Percentiles rank a stretch among this genome's conserved stretches.
phyloP scores from a whole-genome alignment of 2,888 invertebrate species.

The Scotopteryx bipunctaria region DNA sequence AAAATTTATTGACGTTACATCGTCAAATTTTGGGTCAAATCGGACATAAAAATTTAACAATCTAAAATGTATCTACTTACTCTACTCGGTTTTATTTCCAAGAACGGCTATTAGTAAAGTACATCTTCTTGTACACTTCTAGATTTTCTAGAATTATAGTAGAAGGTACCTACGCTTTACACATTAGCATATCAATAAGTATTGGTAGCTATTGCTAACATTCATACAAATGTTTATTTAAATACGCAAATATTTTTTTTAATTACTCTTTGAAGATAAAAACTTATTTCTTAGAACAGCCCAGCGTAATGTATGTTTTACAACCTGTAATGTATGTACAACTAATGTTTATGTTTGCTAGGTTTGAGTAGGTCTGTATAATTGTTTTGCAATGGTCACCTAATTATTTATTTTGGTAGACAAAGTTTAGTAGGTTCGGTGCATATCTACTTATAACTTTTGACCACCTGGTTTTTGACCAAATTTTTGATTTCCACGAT shows the following conservation, averaged over 20 bases:
- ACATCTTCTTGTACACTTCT: not conserved
- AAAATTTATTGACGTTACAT: too few relatives aligned
- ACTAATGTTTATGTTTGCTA: not conserved
- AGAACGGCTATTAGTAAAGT: not conserved
- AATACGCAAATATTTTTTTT: constrained; percentile 23
- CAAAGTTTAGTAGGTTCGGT: too few relatives aligned
- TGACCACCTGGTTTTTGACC: too few relatives aligned
- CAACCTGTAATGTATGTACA: constrained; percentile 4
- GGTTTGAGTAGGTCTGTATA: too few relatives aligned
- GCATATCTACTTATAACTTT: too few relatives aligned
- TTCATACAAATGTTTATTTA: constrained; percentile 21
- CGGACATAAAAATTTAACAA: too few relatives aligned
- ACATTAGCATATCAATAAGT: constrained; percentile 21
- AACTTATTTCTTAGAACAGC: constrained; percentile 16
- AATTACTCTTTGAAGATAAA: constrained; percentile 9
- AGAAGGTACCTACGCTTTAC: constrained; percentile 6
- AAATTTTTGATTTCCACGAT: too few relatives aligned
- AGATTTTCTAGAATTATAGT: not conserved
- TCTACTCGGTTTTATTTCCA: too few relatives aligned
- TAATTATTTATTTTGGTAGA: too few relatives aligned
- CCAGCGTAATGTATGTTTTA: constrained; percentile 3
- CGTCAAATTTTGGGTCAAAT: too few relatives aligned
- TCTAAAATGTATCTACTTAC: too few relatives aligned
- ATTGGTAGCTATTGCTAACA: constrained; percentile 18
- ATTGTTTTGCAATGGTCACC: too few relatives aligned